Base-by-base conservation (phyloP, 2,797 vertebrate species). In the Anisognathus igniventris region DNA sequence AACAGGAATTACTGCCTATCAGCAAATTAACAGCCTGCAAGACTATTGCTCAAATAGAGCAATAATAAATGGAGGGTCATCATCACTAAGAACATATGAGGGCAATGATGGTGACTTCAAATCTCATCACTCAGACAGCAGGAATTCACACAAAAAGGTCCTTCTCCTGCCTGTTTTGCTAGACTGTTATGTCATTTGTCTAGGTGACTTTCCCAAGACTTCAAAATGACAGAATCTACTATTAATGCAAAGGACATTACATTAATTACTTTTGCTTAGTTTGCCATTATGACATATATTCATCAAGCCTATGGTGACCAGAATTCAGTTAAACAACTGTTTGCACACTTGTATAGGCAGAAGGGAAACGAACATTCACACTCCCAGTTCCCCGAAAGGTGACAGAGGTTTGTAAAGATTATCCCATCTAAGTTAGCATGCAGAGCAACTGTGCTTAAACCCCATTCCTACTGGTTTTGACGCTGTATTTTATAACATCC, bases 401-500 rank as follows among this genome's bases (percentile, higher is more conserved):
- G 47, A 65, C 33, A 82, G 58, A 87, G 74, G 16, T 79, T 70
- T 33, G 31, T 22, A 82, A 65, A 33, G 19, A 16, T 64, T 51
- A 73, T 48, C 39, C 35, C 15, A 6, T 85, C 57, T 28, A 92
- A 22, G 28, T 64, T 44, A 62, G 30, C 20, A 44, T 10, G 54
- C 68, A 92, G 80, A 78, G 76, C 27, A 80, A 58, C 6, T 30
- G 21, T 64, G 58, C 31, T 61, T 80, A 60, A 75, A 82, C 35
- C 33, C 45, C 48, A 84, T 62, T 84, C 98, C 92, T 96, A 99
- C 98, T 97, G 65, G 98, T 98, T 97, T 98, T 99, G 95, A 99
- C 98, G 15, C 98, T 98, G 98, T 98, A 98, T 86, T 76, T 97
- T 74, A 98, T 98, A 94, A 98, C 97, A 48, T 99, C 98, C 54